Evolutionary conservation across 2,113 vertebrate species (phyloP).

Genomic region (Anguilla rostrata): DNA sequence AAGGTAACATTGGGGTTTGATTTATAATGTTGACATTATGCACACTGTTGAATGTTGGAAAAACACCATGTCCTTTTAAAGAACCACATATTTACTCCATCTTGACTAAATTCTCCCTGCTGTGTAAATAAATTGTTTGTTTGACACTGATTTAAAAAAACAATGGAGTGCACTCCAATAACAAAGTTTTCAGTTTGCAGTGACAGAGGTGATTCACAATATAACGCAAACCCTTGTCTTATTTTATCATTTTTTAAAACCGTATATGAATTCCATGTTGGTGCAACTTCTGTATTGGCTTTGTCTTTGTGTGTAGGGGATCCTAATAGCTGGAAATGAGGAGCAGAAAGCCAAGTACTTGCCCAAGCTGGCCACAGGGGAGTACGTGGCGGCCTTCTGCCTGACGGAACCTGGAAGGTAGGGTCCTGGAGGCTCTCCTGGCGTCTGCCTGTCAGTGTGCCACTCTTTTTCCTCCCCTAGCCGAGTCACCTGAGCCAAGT

Average conservation of each 20-base stretch:
- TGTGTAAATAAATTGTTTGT: neutral
- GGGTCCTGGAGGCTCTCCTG: neutral
- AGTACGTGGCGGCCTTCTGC: conserved; percentile 92
- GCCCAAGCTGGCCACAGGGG: conserved; percentile 85
- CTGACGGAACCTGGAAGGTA: conserved; percentile 94
- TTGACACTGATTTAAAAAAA: neutral
- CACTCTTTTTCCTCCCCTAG: neutral
- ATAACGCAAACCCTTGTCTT: neutral
- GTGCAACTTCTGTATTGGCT: neutral
- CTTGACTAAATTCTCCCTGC: neutral
- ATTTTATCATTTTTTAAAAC: neutral
- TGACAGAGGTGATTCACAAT: neutral
- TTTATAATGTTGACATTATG: neutral
- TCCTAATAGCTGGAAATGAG: conserved; percentile 88
- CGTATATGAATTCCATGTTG: neutral
- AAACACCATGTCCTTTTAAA: no score
- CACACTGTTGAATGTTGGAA: neutral
- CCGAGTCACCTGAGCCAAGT: neutral
- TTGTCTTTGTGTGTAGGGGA: conserved; percentile 72
- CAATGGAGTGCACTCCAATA: neutral
- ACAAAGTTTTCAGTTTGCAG: neutral
- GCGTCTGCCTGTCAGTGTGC: neutral
- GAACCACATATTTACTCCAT: neutral
- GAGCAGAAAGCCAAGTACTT: conserved; percentile 92
- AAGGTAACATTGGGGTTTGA: conserved; percentile 76